Base-by-base conservation (phyloP, 2,888 invertebrate species). In the Drosophila pegasa region DNA sequence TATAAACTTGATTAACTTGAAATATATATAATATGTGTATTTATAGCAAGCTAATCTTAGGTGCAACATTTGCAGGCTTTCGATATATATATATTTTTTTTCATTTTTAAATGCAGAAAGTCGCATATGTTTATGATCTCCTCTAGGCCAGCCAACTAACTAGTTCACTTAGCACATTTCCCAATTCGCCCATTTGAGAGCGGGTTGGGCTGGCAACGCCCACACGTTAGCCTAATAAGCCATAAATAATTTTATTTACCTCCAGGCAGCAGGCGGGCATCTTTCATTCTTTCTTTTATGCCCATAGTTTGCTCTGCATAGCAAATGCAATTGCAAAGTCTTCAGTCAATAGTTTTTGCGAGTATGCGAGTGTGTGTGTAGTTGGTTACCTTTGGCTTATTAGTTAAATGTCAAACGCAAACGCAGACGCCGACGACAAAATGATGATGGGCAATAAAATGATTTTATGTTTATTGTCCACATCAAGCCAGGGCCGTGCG, bases 401-500 rank as follows among this genome's bases (percentile, higher is more conserved):
- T 83, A 87, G 87, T 77, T 87, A 84, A 87, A 87, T 83, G 87
- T 71, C 69, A 65, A 43, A 71, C 59, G 54, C 75, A n/a, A n/a
- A n/a, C n/a, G 75, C 68, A 64, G 22, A n/a, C n/a, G 62, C 55
- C 67, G 35, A 20, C 52, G 68, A 18, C 48, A 31, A 69, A 70
- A 73, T 73, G 71, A 54, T 54, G 76, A 50, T 50, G 50, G 50
- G 66, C 40, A 75, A 87, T 85, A 85, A 85, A 85, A 85, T 79
- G 55, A 87, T 85, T 85, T 85, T 85, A 85, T 86, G 87, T 77
- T 85, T 85, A 85, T 85, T 75, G 85, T 85, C 85, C 50, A 51
- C 86, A 71, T 71, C 72, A 80, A 60, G 69, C 8, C 29, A 12
- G 25, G 29, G 37, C 51, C 48, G 68, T 62, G 78, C 56, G 56